Base-by-base conservation (phyloP, 2,888 invertebrate species). In the Nymphalis urticae region DNA sequence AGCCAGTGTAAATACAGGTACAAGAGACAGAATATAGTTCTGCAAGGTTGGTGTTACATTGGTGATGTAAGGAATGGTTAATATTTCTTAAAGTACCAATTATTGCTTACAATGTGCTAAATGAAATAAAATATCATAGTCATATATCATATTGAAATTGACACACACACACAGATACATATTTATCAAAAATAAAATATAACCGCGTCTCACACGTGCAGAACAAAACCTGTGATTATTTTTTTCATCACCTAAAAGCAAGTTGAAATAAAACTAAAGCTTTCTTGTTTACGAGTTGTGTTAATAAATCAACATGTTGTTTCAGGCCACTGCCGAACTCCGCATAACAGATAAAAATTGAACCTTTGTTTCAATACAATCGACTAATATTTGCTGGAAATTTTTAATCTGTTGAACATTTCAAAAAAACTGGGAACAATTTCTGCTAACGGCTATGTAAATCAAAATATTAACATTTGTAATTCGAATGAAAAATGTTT, bases 281-380 rank as follows among this genome's bases (percentile, higher is more conserved):
- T 21, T 60, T 53, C 63, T 66, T 72, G 59, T 64, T 70, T 68
- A 70, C 63, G 53, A 53, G 48, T 62, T 66, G 66, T 66, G 51
- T 69, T 68, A 67, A 66, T 71, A 70, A 66, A 75, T 68, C 65
- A 59, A 58, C 68, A 48, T 68, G 72, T 73, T 77, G 66, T 89
- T 85, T 51, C 90, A 92, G 92, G 92, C 56, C 91, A 90, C 73
- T 92, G 92, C 78, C 85, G 92, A 24, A 91, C 91, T 0, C 91
- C 92, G 13, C 92, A 92, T 70, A 90, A 89, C 75, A 90, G 89
- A 86, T 91, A 90, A 86, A 82, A 80, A 73, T 79, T 59, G 48
- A 8, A 21, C 16, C 17, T 51, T 21, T 60, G 7, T 19, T 51
- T 60, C 60, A 19, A 62, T 21, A 54, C 10, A 21, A 62, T 27